Percentiles rank a stretch among this genome's conserved stretches.
phyloP scores from a whole-genome alignment of 2,113 vertebrate genomes.

The Zosterops japonicus region DNA sequence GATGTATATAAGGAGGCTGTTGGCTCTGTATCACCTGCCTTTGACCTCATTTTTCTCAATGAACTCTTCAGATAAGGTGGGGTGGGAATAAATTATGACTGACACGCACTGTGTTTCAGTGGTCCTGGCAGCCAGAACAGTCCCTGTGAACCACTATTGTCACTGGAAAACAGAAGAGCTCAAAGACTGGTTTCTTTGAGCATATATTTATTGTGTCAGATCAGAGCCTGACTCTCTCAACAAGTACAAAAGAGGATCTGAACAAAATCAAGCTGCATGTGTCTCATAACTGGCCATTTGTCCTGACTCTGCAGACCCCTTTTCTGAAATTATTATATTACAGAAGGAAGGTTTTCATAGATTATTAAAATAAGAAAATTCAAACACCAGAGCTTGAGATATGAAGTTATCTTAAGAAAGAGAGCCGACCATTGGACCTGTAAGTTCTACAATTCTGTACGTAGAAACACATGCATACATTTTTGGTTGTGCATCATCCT shows the following conservation, averaged over 20 bases:
- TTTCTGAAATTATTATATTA: neutral
- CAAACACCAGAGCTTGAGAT: neutral
- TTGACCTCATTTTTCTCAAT: neutral
- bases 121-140: neutral
- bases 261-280: neutral
- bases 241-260: neutral
- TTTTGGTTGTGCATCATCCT: neutral
- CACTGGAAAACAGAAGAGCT: neutral
- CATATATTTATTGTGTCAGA: neutral
- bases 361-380: neutral
- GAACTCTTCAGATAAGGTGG: neutral
- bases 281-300: neutral
- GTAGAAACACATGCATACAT: accelerated
- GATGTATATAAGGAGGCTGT: neutral
- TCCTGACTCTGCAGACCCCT: neutral
- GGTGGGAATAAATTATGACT: neutral
- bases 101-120: neutral
- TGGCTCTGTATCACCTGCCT: neutral
- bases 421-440: neutral
- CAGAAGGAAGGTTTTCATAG: neutral
- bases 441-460: neutral
- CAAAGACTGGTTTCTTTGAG: neutral
- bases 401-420: neutral
- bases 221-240: neutral
- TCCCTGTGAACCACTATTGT: neutral